Base-by-base conservation (phyloP, 2,797 vertebrate genomes). In the Nothura maculosa region DNA sequence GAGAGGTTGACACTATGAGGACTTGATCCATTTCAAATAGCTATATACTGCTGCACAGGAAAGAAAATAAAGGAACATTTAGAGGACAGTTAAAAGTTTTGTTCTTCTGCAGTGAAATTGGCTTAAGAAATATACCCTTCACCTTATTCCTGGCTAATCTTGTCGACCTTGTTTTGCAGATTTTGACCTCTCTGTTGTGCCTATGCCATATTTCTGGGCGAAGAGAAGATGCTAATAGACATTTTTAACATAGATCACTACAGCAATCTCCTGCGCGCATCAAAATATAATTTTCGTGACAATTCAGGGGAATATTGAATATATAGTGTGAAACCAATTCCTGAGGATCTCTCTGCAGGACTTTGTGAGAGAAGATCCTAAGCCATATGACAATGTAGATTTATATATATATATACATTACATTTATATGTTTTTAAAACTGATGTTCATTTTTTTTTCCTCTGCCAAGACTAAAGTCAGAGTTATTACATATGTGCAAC, bases 1-100 rank as follows among this genome's bases (percentile, higher is more conserved):
- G 9, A 58, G 40, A 76, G 3, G 10, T 74, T 57, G 38, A 48
- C 36, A 61, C 3, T 0, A 0, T 61, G 5, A 69, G 2, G 3
- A 2, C 5, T 8, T 63, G 42, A 40, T 73, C 17, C 22, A 25
- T 86, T 94, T 84, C 8, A 58, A 66, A 58, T 72, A 28, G 11
- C 74, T 77, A 28, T 6, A 3, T 32, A 67, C 0, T 1, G 30
- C 27, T 70, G 10, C 9, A 54, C 6, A 69, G 28, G 28, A 78
- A 38, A 36, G 18, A 89, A 81, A n/a, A 34, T 10, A 47, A 20
- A 66, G 43, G 50, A 7, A 0, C 3, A 38, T 69, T 78, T 66
- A 20, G 6, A 42, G 1, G 25, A 20, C 62, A 55, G 52, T 38
- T 25, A 48, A 28, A 28, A 24, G 12, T 43, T 81, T 81, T 72